Evolutionary conservation across 2,113 vertebrate species (phyloP).

Genomic region (Strigops habroptila): DNA sequence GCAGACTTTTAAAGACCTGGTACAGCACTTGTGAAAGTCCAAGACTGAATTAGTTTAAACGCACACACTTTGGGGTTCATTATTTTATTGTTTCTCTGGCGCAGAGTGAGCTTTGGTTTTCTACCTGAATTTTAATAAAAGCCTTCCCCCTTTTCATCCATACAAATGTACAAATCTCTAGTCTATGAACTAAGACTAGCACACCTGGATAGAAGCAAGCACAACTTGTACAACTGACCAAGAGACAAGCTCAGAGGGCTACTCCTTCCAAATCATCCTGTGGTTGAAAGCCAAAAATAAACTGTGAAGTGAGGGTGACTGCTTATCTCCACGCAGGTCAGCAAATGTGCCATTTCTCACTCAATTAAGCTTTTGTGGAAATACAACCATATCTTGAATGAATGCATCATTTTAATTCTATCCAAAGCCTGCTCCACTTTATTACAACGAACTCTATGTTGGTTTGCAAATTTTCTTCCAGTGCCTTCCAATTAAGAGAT

Average conservation of each 20-base stretch:
- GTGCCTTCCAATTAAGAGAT: neutral
- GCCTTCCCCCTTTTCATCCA: neutral
- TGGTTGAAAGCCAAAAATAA: neutral
- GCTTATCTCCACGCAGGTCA: neutral
- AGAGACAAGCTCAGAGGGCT: neutral
- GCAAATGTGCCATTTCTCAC: neutral
- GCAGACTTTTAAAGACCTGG: neutral
- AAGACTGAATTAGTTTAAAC: neutral
- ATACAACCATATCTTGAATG: neutral
- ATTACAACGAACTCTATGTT: neutral
- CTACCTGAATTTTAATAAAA: neutral
- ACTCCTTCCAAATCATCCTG: neutral
- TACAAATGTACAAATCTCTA: neutral
- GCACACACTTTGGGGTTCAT: neutral
- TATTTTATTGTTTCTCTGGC: neutral
- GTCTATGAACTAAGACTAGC: neutral
- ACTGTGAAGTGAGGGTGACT: neutral
- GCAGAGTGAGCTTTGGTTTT: neutral
- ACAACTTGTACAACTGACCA: neutral
- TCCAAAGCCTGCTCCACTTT: neutral
- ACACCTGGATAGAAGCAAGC: neutral
- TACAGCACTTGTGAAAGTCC: neutral
- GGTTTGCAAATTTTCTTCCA: neutral
- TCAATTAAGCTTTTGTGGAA: neutral
- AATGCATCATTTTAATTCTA: neutral